Evolutionary conservation across 1,140 invertebrate genomes (phyloP), one percentile per base, ranked within the genome.

Genomic region (Pseudomyrmex flavicornis): DNA sequence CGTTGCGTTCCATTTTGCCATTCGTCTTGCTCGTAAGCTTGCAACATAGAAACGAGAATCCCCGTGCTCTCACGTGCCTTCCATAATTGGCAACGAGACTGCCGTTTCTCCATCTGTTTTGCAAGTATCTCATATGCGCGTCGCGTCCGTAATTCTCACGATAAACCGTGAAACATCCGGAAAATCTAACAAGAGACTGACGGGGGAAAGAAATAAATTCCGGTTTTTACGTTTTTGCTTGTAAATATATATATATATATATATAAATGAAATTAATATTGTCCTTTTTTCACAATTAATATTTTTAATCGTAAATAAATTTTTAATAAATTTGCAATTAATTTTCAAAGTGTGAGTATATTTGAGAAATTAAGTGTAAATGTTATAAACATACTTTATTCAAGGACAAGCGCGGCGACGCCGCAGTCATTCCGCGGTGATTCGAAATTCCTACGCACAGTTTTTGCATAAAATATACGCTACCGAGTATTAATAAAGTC

Each of bases 41-140:
- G 59, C 58, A 54, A 63, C 22, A 62, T 9, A 58, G 59, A 1
- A 63, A 56, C 9, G 2, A 56, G 35, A 22, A 22, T 1, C 13
- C 58, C 15, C n/a, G n/a, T n/a, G 22, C 79, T 54, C 79, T 54
- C 79, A 82, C 79, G 68, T 82, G 50, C 59, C 62, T 59, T 35
- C 52, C 66, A 59, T 79, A 79, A 79, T 79, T 79, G 63, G 63
- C 35, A 35, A 10, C 35, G 44, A 69, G 52, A 58, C 35, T 68
- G 17, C 63, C 46, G 26, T 44, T 52, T 72, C 69, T 54, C 26
- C 48, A 35, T 52, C 52, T 59, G 48, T 79, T 70, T 79, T 35
- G 52, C 76, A 26, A 79, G 70, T 68, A 66, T 46, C 46, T 22
- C 58, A 20, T 7, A 35, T 15, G 58, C 20, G 10, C 15, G 58